A percentile compares a stretch with the other conserved stretches of the same genome.
Evolutionary conservation across 2,888 invertebrate species (phyloP).

Genomic region (Drosophila putrida): DNA sequence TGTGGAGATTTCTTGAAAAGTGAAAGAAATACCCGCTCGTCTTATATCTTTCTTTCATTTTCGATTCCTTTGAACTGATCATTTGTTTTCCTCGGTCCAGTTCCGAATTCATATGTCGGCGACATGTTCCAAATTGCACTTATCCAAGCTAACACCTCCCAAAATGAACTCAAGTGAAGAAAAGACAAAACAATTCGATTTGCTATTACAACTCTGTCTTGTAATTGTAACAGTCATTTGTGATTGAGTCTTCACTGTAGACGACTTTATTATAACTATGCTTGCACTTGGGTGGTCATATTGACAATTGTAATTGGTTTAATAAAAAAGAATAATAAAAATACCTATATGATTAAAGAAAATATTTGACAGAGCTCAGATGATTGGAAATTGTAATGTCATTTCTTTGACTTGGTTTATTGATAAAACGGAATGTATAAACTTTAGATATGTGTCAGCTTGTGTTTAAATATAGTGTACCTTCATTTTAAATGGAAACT

Average conservation of each 20-base stretch:
- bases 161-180: conserved; percentile 35
- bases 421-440: too few species aligned
- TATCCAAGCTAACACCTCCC: conserved; percentile 62
- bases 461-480: too few species aligned
- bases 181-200: conserved; percentile 61
- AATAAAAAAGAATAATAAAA: too few species aligned
- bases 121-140: conserved; percentile 59
- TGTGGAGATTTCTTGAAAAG: conserved; percentile 75
- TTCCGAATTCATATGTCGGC: conserved; percentile 31
- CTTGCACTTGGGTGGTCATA: conserved; percentile 7
- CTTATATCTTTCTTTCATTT: conserved; percentile 18
- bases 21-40: conserved; percentile 57
- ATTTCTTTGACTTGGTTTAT: too few species aligned
- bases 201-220: conserved; percentile 39
- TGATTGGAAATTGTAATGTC: too few species aligned
- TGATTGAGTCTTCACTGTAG: conserved; percentile 53
- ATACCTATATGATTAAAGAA: too few species aligned
- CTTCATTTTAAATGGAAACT: too few species aligned
- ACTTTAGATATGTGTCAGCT: too few species aligned
- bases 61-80: conserved; percentile 66
- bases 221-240: conserved; percentile 39
- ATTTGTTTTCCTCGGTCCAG: conserved; percentile 52
- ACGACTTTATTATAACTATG: conserved; percentile 16
- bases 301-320: background rate
- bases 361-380: too few species aligned